These are phyloP conservation scores for Malurus leucopterus DNA, from an alignment of 2,797 vertebrate genomes.

Conservation along the genomic window DNA sequence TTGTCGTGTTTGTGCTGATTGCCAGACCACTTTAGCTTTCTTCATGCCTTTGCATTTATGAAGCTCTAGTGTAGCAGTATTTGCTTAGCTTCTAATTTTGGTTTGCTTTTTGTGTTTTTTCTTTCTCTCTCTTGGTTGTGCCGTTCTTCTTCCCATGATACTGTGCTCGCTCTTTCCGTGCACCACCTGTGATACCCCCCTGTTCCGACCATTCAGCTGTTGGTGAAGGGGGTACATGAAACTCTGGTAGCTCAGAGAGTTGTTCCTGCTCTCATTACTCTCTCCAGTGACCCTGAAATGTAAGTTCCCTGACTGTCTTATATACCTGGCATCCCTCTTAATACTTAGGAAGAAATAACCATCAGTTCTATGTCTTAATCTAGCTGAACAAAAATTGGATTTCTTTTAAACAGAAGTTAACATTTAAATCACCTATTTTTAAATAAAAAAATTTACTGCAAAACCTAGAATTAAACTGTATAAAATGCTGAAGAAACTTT, in stretches of 20 bases:
- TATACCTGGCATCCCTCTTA: conserved; percentile 74
- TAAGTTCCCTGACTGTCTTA: conserved; percentile 88
- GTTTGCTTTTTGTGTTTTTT: conserved; percentile 87
- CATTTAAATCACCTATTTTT: neutral
- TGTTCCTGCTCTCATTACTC: conserved; percentile 99
- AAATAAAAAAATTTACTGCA: neutral
- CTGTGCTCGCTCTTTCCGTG: conserved; percentile 90
- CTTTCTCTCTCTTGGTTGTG: conserved; percentile 80
- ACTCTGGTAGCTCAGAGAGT: conserved; percentile 99
- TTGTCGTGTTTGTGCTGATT: conserved; percentile 6
- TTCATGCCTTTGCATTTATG: conserved; percentile 63
- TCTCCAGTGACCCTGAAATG: conserved; percentile 99
- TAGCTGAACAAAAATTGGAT: neutral
- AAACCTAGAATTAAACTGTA: neutral
- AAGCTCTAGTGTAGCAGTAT: conserved; percentile 75
- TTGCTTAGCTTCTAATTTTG: conserved; percentile 86
- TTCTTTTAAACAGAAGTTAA: neutral
- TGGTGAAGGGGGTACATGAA: conserved; percentile 99
- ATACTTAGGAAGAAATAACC: conserved; percentile 77
- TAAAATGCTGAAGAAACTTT: neutral
- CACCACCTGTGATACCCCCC: conserved; percentile 89
- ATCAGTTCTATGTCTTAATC: conserved; percentile 49
- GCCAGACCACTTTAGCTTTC: conserved; percentile 56
- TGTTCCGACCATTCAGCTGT: conserved; percentile 95
- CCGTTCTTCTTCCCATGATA: conserved; percentile 74